Evolutionary conservation across 2,888 invertebrate genomes (phyloP), one percentile per base, ranked within the genome.

Genomic region (Tillus elongatus): DNA sequence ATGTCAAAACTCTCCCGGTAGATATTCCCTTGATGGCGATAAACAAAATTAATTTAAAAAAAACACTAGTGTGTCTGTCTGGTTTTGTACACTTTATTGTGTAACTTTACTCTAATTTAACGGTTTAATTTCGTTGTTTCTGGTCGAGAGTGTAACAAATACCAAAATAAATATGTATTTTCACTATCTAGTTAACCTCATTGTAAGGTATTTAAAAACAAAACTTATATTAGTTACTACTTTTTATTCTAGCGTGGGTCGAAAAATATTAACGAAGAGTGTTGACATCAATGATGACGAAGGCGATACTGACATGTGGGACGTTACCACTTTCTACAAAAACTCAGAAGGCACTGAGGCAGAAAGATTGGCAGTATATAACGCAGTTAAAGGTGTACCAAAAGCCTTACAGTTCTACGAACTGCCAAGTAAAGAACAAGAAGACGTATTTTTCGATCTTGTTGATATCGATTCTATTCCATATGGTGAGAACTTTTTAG

Each of bases 271-370:
- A 29, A 82, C 82, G 2, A 81, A 82, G 64, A 70, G 69, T 46
- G 70, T 74, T 1, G 74, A 68, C 43, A 64, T 69, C 8, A 75
- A 77, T 43, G 78, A 79, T 45, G 77, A 79, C 41, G 70, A 72
- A 50, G 76, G 75, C 6, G 76, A 79, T 44, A 69, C 72, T 29
- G 80, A 80, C 47, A 67, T 77, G 64, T 66, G 74, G 51, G 78
- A 82, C 51, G 73, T 82, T 15, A 80, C 79, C 2, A 66, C 70
- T 38, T 68, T 71, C 42, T 82, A 81, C 59, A 81, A 82, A 61
- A 70, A 72, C 24, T 66, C 68, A 27, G 77, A 78, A 54, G 77
- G 74, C 35, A 69, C 76, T 0, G 71, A 75, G 31, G 74, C 75
- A 4, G 82, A 83, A 59, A 69, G 80, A 9, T 63, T 76, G 31